Base-by-base conservation (phyloP, 2,113 vertebrate species). In the Cephalopterus ornatus region DNA sequence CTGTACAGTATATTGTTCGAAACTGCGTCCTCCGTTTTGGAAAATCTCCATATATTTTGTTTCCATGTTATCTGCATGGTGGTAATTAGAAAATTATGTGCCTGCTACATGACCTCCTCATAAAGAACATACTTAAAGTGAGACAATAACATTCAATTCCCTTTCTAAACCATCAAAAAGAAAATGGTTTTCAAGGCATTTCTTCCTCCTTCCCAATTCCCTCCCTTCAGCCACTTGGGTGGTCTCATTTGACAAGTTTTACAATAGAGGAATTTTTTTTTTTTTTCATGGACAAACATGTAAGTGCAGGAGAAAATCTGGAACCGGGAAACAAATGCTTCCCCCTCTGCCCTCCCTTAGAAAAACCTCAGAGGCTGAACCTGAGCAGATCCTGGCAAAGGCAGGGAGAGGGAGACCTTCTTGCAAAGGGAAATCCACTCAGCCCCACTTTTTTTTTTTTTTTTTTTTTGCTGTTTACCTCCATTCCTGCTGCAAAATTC, bases 151-250 rank as follows among this genome's bases (percentile, higher is more conserved):
- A 86, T 86, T 88, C 92, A 96, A 95, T 96, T 97, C 97, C 90
- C 96, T 97, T 97, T 96, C 93, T 96, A 96, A 97, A 94, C 96
- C 95, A 96, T 95, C 94, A 93, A 94, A 97, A 97, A 95, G 91
- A 97, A 96, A 95, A 95, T 83, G 89, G 91, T 89, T 96, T 97
- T 97, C 79, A 52, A 96, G 96, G 87, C 96, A 95, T 97, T 97
- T 94, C 75, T 96, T 93, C 86, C 70, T 86, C 79, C 88, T 94
- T 91, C 88, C 79, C 96, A 82, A 2, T 94, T 92, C 94, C 83
- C 88, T 97, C 90, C 74, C 88, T 75, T 72, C 47, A 47, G 47
- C 79, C 14, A 14, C 93, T 95, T 97, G 97, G 97, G 97, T 97
- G 96, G 97, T 97, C 97, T 88, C 91, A 85, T 92, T 95, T 92